phyloP scores from a whole-genome alignment of 2,113 vertebrate genomes.

The Cyanoderma ruficeps region DNA sequence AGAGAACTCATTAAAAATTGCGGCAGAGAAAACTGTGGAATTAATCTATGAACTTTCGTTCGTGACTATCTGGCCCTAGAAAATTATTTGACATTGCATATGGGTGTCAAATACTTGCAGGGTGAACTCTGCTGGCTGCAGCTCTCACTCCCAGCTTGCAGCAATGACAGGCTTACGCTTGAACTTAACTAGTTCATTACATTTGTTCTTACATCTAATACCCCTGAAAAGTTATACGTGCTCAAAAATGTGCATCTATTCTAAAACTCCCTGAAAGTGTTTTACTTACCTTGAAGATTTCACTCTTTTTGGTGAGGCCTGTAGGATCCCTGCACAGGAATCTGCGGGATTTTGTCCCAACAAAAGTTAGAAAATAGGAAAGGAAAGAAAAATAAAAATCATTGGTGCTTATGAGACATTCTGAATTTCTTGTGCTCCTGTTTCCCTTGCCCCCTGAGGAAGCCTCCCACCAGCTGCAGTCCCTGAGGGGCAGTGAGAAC shows the following conservation, averaged over 20 bases:
- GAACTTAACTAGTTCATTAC: background rate
- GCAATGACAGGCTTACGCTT: background rate
- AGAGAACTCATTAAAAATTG: constrained; percentile 38
- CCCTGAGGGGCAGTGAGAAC: background rate
- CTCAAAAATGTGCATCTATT: background rate
- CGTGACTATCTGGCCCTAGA: constrained; percentile 14
- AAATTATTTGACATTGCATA: constrained; percentile 43
- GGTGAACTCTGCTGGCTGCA: background rate
- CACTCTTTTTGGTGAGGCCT: background rate
- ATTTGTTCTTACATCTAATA: background rate
- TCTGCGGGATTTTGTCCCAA: background rate
- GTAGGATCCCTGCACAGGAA: background rate
- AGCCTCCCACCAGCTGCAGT: background rate
- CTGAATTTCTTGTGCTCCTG: background rate
- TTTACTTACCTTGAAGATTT: background rate
- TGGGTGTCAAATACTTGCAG: constrained; percentile 27
- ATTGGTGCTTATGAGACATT: background rate
- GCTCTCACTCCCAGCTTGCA: background rate
- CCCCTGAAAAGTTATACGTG: background rate
- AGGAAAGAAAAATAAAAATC: background rate
- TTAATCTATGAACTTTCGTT: constrained; percentile 38
- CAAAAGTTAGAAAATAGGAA: background rate
- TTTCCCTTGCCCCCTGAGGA: background rate
- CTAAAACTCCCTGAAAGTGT: background rate
- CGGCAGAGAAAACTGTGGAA: background rate